Evolutionary conservation across 2,113 vertebrate genomes (phyloP).

Genomic region (Nannobrachium achirus): DNA sequence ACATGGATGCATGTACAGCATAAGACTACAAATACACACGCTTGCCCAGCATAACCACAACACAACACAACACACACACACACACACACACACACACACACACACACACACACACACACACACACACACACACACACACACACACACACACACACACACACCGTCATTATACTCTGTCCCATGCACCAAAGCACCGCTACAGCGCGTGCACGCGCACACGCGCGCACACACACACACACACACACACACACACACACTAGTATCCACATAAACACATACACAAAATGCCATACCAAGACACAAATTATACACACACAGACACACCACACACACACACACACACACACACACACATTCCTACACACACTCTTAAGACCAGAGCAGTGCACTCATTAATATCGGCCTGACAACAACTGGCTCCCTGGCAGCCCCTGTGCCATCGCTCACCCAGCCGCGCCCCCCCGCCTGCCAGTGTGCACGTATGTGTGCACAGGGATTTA

Average conservation of each 20-base stretch:
- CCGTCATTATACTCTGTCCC: background rate
- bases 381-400: slow-evolving; percentile 82
- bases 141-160: background rate
- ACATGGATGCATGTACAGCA: background rate
- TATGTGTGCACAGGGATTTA: slow-evolving; percentile 78
- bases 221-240: slow-evolving; percentile 18
- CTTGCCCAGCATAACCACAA: background rate
- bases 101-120: background rate
- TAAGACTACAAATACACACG: background rate
- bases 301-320: slow-evolving; percentile 21
- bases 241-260: slow-evolving; percentile 15
- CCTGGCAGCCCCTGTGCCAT: slow-evolving; percentile 78
- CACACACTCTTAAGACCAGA: slow-evolving; percentile 58
- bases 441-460: slow-evolving; percentile 75
- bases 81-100: slow-evolving; percentile 27
- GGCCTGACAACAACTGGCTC: slow-evolving; percentile 82
- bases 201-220: slow-evolving; percentile 17
- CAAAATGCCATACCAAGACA: slow-evolving; percentile 30
- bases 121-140: background rate
- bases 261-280: slow-evolving; percentile 27
- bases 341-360: slow-evolving; percentile 18
- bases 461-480: slow-evolving; percentile 50
- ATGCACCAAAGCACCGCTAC: slow-evolving; percentile 15
- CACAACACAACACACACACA: slow-evolving; percentile 16
- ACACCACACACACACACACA: slow-evolving; percentile 22